A percentile compares a stretch with the other conserved stretches of the same genome.
These are phyloP conservation scores for Phenganax subtilis DNA, from an alignment of 92 coral and sea anemone genomes.

Conservation along the genomic window DNA sequence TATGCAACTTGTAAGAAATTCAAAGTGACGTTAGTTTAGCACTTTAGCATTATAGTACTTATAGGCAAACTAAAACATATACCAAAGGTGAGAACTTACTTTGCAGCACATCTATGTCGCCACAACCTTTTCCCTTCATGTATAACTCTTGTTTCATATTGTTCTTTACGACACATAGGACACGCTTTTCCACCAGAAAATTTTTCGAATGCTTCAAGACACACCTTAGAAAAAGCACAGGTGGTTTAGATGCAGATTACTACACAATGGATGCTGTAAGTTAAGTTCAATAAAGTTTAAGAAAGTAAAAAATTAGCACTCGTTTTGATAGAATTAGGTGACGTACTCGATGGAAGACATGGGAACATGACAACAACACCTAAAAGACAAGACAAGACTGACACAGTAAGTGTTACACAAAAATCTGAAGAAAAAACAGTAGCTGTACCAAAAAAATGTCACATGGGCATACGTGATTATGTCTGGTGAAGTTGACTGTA, in stretches of 20 bases:
- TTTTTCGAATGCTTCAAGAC: slow-evolving; percentile 96
- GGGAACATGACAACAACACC: slow-evolving; percentile 95
- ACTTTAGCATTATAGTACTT: not conserved
- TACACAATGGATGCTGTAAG: not conserved
- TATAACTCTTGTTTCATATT: slow-evolving; percentile 87
- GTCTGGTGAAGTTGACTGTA: no score
- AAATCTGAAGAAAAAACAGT: not conserved
- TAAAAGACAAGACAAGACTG: slow-evolving; percentile 20
- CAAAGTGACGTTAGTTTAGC: no score
- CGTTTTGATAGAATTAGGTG: no score
- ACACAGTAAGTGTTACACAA: not conserved
- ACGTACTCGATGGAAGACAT: slow-evolving; percentile 97
- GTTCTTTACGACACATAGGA: slow-evolving; percentile 97
- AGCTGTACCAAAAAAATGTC: no score
- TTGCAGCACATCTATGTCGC: slow-evolving; percentile 78
- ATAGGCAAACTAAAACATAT: no score
- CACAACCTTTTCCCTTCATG: slow-evolving; percentile 84
- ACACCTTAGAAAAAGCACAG: slow-evolving; percentile 48
- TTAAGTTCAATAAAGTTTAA: not conserved
- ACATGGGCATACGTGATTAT: no score
- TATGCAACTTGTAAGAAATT: not conserved
- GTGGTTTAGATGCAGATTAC: not conserved
- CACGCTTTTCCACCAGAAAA: slow-evolving; percentile 94
- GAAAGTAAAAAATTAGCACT: no score
- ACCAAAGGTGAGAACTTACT: slow-evolving; percentile 36